phyloP scores from a whole-genome alignment of 2,797 vertebrate genomes.

The Amblyopsis hoosieri region DNA sequence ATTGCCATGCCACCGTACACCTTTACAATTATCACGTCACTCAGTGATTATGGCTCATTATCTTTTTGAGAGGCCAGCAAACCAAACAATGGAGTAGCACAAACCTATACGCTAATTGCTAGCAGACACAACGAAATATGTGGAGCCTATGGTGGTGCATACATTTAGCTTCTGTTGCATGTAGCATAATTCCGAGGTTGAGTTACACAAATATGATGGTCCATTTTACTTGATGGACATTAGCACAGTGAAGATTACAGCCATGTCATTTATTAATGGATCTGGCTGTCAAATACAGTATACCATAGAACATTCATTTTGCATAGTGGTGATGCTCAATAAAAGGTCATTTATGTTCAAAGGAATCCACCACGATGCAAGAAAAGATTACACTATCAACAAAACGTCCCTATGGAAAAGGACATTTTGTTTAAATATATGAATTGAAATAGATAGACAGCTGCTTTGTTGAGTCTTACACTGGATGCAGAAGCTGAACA shows the following conservation, averaged over 20 bases:
- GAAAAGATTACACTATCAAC: no score
- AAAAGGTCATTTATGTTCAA: not conserved
- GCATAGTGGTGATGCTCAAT: conserved; percentile 56
- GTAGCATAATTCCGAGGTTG: conserved; percentile 49
- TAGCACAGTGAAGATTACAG: conserved; percentile 60
- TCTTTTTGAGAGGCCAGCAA: conserved; percentile 63
- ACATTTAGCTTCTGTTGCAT: conserved; percentile 61
- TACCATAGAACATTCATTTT: conserved; percentile 29
- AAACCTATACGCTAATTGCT: conserved; percentile 72
- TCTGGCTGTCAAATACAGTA: conserved; percentile 19
- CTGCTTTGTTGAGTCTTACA: no score
- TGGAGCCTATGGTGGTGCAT: conserved; percentile 45
- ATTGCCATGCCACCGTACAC: conserved; percentile 71
- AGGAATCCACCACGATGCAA: no score
- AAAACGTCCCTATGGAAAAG: no score
- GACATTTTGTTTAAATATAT: no score
- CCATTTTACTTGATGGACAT: conserved; percentile 60
- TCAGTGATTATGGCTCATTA: conserved; percentile 76
- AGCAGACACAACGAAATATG: conserved; percentile 65
- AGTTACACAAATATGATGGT: conserved; percentile 67
- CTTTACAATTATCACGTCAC: conserved; percentile 72
- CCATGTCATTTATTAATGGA: conserved; percentile 41
- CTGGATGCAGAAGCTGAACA: no score
- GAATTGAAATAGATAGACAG: no score
- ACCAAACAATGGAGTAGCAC: conserved; percentile 68